phyloP scores from a whole-genome alignment of 2,888 invertebrate species.

The Oscheius onirici region DNA sequence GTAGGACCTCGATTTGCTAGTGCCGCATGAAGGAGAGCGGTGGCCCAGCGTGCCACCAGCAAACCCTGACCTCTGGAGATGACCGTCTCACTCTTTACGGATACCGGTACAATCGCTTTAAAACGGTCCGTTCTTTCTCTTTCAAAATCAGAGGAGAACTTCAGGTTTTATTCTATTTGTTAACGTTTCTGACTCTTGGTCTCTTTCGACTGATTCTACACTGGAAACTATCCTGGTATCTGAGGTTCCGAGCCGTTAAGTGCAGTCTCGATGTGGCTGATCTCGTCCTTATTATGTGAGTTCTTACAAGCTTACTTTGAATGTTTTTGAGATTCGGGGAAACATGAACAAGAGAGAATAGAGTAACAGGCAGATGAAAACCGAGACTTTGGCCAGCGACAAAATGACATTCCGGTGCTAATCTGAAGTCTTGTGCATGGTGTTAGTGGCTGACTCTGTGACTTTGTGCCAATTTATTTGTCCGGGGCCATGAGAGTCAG shows the following conservation, averaged over 20 bases:
- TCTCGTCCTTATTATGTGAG: slow-evolving; percentile 62
- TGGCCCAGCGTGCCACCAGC: slow-evolving; percentile 55
- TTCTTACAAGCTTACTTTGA: background rate
- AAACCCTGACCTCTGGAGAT: slow-evolving; percentile 54
- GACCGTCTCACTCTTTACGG: slow-evolving; percentile 43
- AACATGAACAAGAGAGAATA: no score
- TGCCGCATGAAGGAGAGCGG: slow-evolving; percentile 55
- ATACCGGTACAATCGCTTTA: slow-evolving; percentile 36
- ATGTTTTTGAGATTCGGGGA: background rate
- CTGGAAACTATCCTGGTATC: slow-evolving; percentile 60
- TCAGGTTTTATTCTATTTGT: slow-evolving; percentile 48
- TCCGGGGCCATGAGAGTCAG: no score
- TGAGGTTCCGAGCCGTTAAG: slow-evolving; percentile 48
- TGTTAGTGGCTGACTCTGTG: no score
- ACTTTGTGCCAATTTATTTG: no score
- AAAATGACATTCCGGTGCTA: no score
- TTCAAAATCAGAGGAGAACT: background rate
- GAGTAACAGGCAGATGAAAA: no score
- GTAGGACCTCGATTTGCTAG: background rate
- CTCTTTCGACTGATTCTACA: slow-evolving; percentile 66
- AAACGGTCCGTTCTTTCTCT: slow-evolving; percentile 35
- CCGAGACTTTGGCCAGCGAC: no score
- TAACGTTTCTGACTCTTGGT: slow-evolving; percentile 61
- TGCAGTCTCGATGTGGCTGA: slow-evolving; percentile 60
- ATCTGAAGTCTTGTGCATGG: no score